Conservation (phyloP, 2,888 invertebrate genomes). For the Drosophila multiciliata region DNA sequence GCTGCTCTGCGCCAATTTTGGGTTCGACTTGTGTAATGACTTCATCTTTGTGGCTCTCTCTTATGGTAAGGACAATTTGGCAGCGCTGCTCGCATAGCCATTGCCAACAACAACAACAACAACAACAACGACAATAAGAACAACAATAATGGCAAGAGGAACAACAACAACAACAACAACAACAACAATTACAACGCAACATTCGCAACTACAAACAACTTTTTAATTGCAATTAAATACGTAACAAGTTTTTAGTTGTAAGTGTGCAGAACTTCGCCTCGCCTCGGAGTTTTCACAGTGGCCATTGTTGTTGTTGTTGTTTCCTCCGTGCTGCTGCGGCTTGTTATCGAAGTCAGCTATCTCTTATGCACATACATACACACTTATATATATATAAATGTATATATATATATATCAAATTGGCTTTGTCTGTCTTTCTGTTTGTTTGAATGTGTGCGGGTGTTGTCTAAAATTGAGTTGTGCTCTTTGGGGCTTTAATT, state of each 20-base stretch:
- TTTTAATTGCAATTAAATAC: slow-evolving; percentile 81
- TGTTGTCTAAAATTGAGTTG: slow-evolving; percentile 74
- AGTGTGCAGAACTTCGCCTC: slow-evolving; percentile 67
- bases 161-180: slow-evolving; percentile 30
- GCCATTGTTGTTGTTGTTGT: slow-evolving; percentile 47
- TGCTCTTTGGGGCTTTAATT: slow-evolving; percentile 79
- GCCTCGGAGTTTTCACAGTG: slow-evolving; percentile 52
- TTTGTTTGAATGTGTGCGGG: slow-evolving; percentile 14
- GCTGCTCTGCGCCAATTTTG: slow-evolving; percentile 69
- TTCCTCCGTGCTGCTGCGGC: slow-evolving; percentile 30
- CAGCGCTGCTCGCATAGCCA: slow-evolving; percentile 57
- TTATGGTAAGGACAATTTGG: slow-evolving; percentile 71
- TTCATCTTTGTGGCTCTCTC: slow-evolving; percentile 72
- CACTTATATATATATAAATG: not conserved
- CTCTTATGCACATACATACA: slow-evolving; percentile 38
- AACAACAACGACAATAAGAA: slow-evolving; percentile 33
- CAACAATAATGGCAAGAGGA: slow-evolving; percentile 27
- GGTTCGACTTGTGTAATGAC: slow-evolving; percentile 73
- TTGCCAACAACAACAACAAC: slow-evolving; percentile 40
- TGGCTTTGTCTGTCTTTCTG: slow-evolving; percentile 36
- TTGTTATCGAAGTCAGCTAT: slow-evolving; percentile 61
- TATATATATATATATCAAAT: slow-evolving; percentile 50
- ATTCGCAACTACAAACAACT: slow-evolving; percentile 80
- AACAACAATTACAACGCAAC: slow-evolving; percentile 51
- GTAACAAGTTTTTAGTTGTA: slow-evolving; percentile 82